Percentiles rank a stretch among this genome's conserved stretches.
Conservation (phyloP, 2,888 invertebrate genomes). For the Drosophila testacea region DNA sequence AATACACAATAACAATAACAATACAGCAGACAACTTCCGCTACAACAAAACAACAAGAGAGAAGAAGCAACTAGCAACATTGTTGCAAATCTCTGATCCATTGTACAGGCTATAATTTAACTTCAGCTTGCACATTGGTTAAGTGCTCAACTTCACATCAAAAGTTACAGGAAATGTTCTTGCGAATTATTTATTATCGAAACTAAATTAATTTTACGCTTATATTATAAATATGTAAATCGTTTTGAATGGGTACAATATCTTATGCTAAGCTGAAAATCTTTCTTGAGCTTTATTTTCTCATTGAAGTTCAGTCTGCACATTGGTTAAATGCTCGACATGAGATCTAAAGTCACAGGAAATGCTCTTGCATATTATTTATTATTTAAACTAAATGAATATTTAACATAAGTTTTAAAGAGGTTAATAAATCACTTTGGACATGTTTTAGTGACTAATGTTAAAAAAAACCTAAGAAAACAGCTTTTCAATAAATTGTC, state of each 20-base stretch:
- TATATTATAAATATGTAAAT: background rate
- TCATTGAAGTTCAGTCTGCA: slow-evolving; percentile 38
- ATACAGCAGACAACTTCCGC: slow-evolving; percentile 70
- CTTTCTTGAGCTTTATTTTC: background rate
- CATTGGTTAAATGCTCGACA: slow-evolving; percentile 33
- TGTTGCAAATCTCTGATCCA: slow-evolving; percentile 68
- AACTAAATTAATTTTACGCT: background rate
- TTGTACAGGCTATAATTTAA: slow-evolving; percentile 43
- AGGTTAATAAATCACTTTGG: background rate
- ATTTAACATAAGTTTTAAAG: background rate
- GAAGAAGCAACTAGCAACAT: slow-evolving; percentile 47
- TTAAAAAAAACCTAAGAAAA: no score
- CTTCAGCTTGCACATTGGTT: slow-evolving; percentile 57
- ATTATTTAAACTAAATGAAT: background rate
- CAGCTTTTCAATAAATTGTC: no score
- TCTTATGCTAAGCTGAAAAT: background rate
- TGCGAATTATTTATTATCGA: background rate
- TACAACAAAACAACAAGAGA: slow-evolving; percentile 40
- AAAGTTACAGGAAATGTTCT: slow-evolving; percentile 7
- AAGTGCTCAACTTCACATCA: background rate
- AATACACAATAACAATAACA: slow-evolving; percentile 13
- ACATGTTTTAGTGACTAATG: background rate
- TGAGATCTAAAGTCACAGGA: background rate
- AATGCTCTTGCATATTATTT: slow-evolving; percentile 2
- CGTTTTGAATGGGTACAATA: no score